phyloP scores from a whole-genome alignment of 2,797 vertebrate genomes.

The Perdix hodgsoniae region DNA sequence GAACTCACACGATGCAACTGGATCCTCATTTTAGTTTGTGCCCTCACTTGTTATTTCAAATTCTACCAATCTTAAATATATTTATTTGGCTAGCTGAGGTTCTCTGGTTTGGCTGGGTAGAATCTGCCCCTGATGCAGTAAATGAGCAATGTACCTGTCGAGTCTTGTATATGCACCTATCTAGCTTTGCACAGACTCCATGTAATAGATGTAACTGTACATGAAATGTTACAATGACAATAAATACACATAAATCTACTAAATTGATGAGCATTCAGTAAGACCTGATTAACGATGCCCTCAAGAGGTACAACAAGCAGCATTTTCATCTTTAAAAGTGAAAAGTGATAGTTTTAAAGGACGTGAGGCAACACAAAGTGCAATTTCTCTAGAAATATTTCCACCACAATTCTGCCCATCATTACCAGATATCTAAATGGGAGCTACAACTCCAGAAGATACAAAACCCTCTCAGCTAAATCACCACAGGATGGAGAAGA shows the following conservation, averaged over 20 bases:
- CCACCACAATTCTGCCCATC: background rate
- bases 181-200: background rate
- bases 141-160: background rate
- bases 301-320: conserved; percentile 35
- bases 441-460: background rate
- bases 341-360: conserved; percentile 47
- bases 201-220: conserved; percentile 35
- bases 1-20: background rate
- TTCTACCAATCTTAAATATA: background rate
- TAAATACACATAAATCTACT: conserved; percentile 61
- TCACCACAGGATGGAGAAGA: background rate
- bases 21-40: background rate
- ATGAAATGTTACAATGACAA: conserved; percentile 54
- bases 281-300: conserved; percentile 48
- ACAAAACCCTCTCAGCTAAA: background rate
- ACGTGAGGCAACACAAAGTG: background rate
- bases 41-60: background rate
- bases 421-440: background rate
- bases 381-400: conserved; percentile 36
- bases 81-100: background rate
- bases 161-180: background rate
- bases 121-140: conserved; percentile 8
- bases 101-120: background rate
- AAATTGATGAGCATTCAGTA: conserved; percentile 33
- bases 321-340: conserved; percentile 35